These are phyloP conservation scores for Acanthurus lineatus DNA, from an alignment of 2,797 vertebrate species.

Conservation along the genomic window DNA sequence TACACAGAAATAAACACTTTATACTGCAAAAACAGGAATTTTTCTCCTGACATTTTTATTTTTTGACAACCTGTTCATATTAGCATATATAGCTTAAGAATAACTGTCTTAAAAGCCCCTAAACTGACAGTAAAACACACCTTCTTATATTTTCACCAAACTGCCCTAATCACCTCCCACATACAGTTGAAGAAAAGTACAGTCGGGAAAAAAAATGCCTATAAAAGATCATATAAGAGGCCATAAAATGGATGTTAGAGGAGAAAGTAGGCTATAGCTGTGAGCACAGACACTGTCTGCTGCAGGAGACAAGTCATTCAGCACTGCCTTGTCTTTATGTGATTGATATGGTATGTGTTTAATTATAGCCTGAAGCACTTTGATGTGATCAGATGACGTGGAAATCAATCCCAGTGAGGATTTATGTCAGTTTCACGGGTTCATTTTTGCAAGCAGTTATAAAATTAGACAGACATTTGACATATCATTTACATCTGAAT, in stretches of 20 bases:
- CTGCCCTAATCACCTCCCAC: no score
- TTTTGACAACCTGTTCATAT: no score
- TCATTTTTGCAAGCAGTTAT: conserved; percentile 35
- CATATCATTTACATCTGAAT: conserved; percentile 25
- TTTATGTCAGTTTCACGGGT: conserved; percentile 30
- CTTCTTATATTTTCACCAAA: no score
- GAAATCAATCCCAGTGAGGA: conserved; percentile 43
- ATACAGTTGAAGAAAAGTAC: no score
- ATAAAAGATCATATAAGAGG: no score
- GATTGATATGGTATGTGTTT: conserved; percentile 38
- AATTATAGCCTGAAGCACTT: conserved; percentile 42
- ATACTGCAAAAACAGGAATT: no score
- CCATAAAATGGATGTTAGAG: not conserved
- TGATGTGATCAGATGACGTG: conserved; percentile 50
- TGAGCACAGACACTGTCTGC: not conserved
- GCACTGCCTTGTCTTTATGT: conserved; percentile 1
- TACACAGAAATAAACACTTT: no score
- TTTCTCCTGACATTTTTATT: no score
- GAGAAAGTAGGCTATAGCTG: not conserved
- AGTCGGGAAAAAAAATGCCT: no score
- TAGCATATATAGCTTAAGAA: no score
- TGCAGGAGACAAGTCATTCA: conserved; percentile 5
- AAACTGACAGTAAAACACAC: no score
- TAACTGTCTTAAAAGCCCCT: no score
- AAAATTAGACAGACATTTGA: conserved; percentile 39